Base-by-base conservation (phyloP, 2,888 invertebrate species). In the Venustoraphidia nigricollis region DNA sequence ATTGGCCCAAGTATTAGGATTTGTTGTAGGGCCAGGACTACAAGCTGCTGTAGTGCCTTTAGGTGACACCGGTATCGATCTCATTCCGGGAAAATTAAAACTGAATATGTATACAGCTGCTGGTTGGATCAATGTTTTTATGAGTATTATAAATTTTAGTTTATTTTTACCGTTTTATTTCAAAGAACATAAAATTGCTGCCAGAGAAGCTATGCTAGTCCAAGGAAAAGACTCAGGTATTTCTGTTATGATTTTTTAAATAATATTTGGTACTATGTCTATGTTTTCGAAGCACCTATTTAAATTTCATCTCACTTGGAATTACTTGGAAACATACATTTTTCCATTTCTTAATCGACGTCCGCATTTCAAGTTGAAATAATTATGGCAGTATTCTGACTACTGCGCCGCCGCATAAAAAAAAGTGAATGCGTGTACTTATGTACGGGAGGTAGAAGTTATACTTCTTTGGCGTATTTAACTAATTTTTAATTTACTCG, bases 71-170 rank as follows among this genome's bases (percentile, higher is more conserved):
- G 85, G 84, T 1, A 65, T 70, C 46, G 61, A 65, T 52, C 52
- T 78, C 36, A 62, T 75, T n/a, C 61, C 64, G 50, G 67, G 76
- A 9, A 63, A 62, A 40, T 61, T 86, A 41, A 75, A 79, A 42
- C 67, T 90, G 41, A 84, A 90, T 65, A 90, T 91, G 90, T 91
- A 84, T 68, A 89, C 90, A 1, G 85, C 87, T 9, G 76, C 84
- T 3, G 89, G 87, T 6, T 89, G 89, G 89, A 79, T 87, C 57
- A 89, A 89, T 64, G 86, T 83, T 3, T 53, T 81, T 27, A 71
- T 90, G 58, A 83, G 86, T 10, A 57, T 83, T 8, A 50, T 81
- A 41, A 90, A 89, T 67, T 74, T 88, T 49, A 57, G 75, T 47
- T 70, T 88, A 52, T 85, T 88, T 60, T 66, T 87, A 58, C 90